Evolutionary conservation across 1,140 invertebrate genomes (phyloP), one percentile per base, ranked within the genome.

Genomic region (Pomacea maculata): DNA sequence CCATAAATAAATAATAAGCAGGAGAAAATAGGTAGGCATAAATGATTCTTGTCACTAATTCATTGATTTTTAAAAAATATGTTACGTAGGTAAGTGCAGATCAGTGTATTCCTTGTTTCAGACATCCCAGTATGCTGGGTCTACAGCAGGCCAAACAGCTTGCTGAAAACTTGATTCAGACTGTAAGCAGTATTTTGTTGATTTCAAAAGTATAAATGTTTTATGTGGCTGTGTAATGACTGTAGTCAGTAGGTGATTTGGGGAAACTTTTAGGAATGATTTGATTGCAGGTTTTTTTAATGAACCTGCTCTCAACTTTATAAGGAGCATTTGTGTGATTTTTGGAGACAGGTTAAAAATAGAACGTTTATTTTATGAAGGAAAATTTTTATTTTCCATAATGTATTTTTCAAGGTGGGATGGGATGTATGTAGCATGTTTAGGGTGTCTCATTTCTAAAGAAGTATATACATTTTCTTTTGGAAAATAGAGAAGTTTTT

Each of bases 91-190:
- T 45, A 45, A 45, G 34, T 2, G 34, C 34, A 45, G 34, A 45
- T 45, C 34, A 45, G 0, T 45, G 34, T 45, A 45, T 45, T 45
- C 34, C 34, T 74, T 82, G 73, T 87, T 85, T 63, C 86, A 94
- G 94, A 82, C 95, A 96, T 92, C 92, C 94, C 19, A 94, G 94
- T 86, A 91, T 93, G 34, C 93, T 95, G 82, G 94, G 94, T n/a
- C 90, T 96, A 34, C 93, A 95, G 83, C 94, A 94, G 84, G 95
- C 95, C 45, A 94, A 95, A 90, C 94, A 95, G 78, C 89, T 96
- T 80, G 94, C 95, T 21, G 93, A 94, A 83, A 96, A 96, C 91
- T 92, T 96, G 61, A 95, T 96, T 80, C 95, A 96, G 92, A 96
- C 95, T 61, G 94, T 96, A 92, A 90, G 89, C 88, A 77, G n/a